phyloP scores from a whole-genome alignment of 2,113 vertebrate genomes.

The Myxocyprinus asiaticus region DNA sequence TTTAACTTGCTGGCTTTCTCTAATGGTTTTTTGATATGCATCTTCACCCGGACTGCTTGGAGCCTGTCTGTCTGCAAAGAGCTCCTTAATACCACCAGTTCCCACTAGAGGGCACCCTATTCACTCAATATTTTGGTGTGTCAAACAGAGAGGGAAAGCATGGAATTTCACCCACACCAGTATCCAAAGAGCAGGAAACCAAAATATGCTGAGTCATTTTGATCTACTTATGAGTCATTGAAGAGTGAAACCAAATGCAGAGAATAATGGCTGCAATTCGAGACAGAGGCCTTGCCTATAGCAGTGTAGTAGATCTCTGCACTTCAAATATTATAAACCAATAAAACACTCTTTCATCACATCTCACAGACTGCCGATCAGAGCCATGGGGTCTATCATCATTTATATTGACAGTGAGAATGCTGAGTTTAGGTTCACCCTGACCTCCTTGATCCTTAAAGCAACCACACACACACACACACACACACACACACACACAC shows the following conservation, averaged over 20 bases:
- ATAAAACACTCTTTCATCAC: slow-evolving; percentile 40
- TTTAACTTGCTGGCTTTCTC: slow-evolving; percentile 60
- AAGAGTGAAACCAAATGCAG: slow-evolving; percentile 59
- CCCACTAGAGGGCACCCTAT: slow-evolving; percentile 65
- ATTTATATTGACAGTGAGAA: slow-evolving; percentile 14
- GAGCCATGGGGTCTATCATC: slow-evolving; percentile 15
- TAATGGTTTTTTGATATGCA: slow-evolving; percentile 70
- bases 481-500: neutral
- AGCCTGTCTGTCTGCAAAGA: slow-evolving; percentile 28
- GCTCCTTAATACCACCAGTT: neutral
- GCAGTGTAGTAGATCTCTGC: neutral
- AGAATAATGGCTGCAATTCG: slow-evolving; percentile 51
- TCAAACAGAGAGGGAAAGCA: neutral
- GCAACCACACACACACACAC: neutral
- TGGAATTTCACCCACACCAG: slow-evolving; percentile 27
- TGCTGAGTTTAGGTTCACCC: neutral
- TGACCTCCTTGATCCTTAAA: neutral
- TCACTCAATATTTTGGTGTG: slow-evolving; percentile 13
- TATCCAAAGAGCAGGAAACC: slow-evolving; percentile 39
- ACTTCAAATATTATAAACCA: slow-evolving; percentile 4
- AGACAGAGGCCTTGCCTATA: slow-evolving; percentile 45
- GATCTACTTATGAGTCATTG: slow-evolving; percentile 56
- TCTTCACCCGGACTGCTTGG: slow-evolving; percentile 56
- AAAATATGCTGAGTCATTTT: slow-evolving; percentile 66
- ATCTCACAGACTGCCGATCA: neutral